Percentiles rank a stretch among this genome's conserved stretches.
Evolutionary conservation across 2,888 invertebrate species (phyloP).

Genomic region (Leptura quadrifasciata): DNA sequence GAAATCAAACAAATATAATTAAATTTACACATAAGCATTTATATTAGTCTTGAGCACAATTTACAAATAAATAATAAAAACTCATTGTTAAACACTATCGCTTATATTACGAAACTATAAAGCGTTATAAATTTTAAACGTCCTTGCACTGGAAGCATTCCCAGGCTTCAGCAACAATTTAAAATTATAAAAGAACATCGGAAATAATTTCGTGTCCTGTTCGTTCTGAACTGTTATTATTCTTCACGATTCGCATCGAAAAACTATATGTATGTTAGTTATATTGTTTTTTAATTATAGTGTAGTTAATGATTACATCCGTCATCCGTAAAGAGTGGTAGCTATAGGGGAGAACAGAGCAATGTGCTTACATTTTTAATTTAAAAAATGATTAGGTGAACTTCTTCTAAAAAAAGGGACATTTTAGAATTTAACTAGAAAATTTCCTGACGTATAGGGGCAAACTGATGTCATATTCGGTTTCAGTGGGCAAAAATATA

Average conservation of each 20-base stretch:
- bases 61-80: slow-evolving; percentile 17
- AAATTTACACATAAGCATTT: slow-evolving; percentile 17
- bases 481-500: no score
- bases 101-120: slow-evolving; percentile 22
- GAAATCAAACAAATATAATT: slow-evolving; percentile 29
- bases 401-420: no score
- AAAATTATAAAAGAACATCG: slow-evolving; percentile 20
- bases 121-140: slow-evolving; percentile 22
- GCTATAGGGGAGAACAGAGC: slow-evolving; percentile 41
- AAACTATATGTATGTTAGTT: slow-evolving; percentile 41
- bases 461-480: no score
- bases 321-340: background rate
- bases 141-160: slow-evolving; percentile 20
- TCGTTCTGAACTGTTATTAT: slow-evolving; percentile 37
- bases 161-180: slow-evolving; percentile 7
- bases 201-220: slow-evolving; percentile 19
- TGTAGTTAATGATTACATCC: slow-evolving; percentile 42
- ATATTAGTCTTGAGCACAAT: slow-evolving; percentile 22
- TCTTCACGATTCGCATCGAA: slow-evolving; percentile 44
- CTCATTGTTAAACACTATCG: slow-evolving; percentile 14
- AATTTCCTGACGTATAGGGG: no score
- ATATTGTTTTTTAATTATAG: slow-evolving; percentile 42
- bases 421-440: no score
- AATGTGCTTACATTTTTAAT: background rate
- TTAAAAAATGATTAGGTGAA: no score